Base-by-base conservation (phyloP, 2,113 vertebrate species). In the Sapayoa aenigma region DNA sequence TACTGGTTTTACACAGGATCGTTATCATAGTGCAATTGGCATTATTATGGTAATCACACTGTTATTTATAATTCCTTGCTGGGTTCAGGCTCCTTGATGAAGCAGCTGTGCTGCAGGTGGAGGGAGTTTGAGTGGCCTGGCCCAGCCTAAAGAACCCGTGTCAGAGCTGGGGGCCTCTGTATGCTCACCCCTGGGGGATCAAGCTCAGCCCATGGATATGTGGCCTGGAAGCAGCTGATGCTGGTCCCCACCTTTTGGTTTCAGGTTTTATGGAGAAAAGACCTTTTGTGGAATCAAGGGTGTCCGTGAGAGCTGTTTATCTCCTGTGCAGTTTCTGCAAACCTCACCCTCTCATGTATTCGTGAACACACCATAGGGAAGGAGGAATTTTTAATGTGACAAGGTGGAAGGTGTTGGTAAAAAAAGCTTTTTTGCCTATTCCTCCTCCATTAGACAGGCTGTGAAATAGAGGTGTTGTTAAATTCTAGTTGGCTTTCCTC, bases 251-350 rank as follows among this genome's bases (percentile, higher is more conserved):
- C n/a, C 35, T 90, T 27, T n/a, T 63, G 8, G 17, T 53, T 46
- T 41, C 13, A n/a, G 65, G 59, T 55, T 37, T 9, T 60, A 53
- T 25, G 58, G 68, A 20, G 46, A 39, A 31, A 65, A 33, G 27
- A 28, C 27, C 15, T 73, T 42, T 19, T 27, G 11, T 78, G 69
- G 65, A 23, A 93, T 42, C 6, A 42, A 14, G 13, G 25, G 30
- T 7, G 8, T 23, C n/a, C 17, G 6, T 1, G 2, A 37, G 60
- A 46, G 71, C 67, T 68, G 11, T 52, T 53, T 27, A 20, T 37
- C n/a, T 63, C 65, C 46, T 2, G 0, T 5, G 8, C 14, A 0
- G 0, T 37, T 79, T 41, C 79, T 86, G 63, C 6, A 7, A 21
- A 58, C 49, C 24, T 14, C n/a, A 60, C 41, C 55, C 13, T 2